Evolutionary conservation across 2,888 invertebrate species (phyloP), one percentile per base, ranked within the genome.

Genomic region (Ophion ellenae): DNA sequence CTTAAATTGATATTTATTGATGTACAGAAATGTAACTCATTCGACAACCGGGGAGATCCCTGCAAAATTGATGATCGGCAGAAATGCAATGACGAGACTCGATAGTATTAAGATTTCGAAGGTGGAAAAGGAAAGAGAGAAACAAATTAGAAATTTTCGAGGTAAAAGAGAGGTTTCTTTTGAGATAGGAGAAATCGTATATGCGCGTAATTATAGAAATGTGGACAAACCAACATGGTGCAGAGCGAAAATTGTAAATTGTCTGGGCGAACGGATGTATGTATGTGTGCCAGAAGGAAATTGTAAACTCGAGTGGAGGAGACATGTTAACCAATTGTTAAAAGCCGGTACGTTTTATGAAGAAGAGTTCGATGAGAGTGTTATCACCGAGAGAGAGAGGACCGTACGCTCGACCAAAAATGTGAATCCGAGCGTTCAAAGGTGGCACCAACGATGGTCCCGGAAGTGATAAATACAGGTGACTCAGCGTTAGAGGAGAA

Each of bases 181-280:
- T 59, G 69, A 67, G 7, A 67, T 70, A 3, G 79, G 80, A 20
- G 85, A 85, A 40, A 61, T 24, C 11, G 86, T 78, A 11, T 84
- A 81, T 53, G 80, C 77, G 17, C 79, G 78, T n/a, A 70, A 73
- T 78, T 86, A 86, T 53, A 77, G 66, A 78, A 86, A 86, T 69
- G 70, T 81, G 24, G n/a, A 57, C 1, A 86, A 81, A 69, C 84
- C 70, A 40, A 53, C 61, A n/a, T 86, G 71, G 77, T 59, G 59
- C 24, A 78, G 79, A 77, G 80, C 67, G 14, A 36, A 28, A 2
- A 47, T 69, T 10, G 28, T 6, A 73, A 40, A 47, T 45, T 66
- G 74, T 28, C 40, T 81, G 6, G 81, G 74, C 5, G 59, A 81
- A 10, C 32, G 74, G 17, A 81, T 17, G 2, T 81, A 74, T n/a